Evolutionary conservation across 2,113 vertebrate species (phyloP).

Genomic region (Vimba vimba): DNA sequence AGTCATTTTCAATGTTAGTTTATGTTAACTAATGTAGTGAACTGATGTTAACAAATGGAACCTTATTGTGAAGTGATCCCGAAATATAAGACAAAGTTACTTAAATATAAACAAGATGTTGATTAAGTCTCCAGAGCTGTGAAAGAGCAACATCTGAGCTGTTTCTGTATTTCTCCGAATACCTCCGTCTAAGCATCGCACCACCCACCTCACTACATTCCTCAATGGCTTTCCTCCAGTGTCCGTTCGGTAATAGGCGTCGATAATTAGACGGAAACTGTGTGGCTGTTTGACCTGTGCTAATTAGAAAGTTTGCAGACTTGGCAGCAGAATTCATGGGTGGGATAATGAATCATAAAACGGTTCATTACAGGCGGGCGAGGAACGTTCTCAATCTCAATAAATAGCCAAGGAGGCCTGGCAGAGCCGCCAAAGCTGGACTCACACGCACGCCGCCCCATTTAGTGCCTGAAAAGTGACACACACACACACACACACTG

Average conservation of each 20-base stretch:
- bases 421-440: constrained; percentile 77
- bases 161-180: constrained; percentile 1
- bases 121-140: neutral
- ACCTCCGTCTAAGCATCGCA: neutral
- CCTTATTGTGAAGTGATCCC: neutral
- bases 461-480: constrained; percentile 73
- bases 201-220: constrained; percentile 52
- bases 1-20: neutral
- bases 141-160: neutral
- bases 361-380: constrained; percentile 76
- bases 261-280: constrained; percentile 76
- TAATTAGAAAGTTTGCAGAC: constrained; percentile 83
- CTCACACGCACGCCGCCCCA: constrained; percentile 63
- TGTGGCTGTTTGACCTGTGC: constrained; percentile 78
- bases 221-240: constrained; percentile 59
- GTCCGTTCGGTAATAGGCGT: constrained; percentile 72
- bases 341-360: constrained; percentile 83
- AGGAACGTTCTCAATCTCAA: constrained; percentile 78
- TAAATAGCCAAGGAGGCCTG: constrained; percentile 75
- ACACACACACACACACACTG: constrained; percentile 46
- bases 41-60: neutral
- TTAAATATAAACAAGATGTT: neutral
- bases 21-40: neutral
- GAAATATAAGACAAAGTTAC: neutral
- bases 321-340: constrained; percentile 74